Evolutionary conservation across 1,140 invertebrate species (phyloP), one percentile per base, ranked within the genome.

Genomic region (Lethocerus indicus): DNA sequence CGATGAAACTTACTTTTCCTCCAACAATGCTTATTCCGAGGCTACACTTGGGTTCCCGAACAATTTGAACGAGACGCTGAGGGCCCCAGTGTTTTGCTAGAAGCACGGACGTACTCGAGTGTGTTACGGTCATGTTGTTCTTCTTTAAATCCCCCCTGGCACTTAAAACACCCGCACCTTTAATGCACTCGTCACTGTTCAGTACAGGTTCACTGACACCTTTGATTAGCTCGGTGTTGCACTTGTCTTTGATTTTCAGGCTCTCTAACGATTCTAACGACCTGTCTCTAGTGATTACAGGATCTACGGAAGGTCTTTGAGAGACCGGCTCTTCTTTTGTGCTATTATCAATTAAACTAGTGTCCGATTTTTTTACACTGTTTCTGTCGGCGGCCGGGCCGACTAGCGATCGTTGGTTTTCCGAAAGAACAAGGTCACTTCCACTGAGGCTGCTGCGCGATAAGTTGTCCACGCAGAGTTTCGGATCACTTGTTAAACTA

Each of bases 21-120:
- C 93, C 90, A 41, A 98, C 92, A 59, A 98, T 97, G 66, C 88
- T 94, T 63, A 98, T 94, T 1, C 94, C 94, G 12, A 95, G 69
- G 60, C 81, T 73, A 67, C 76, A 75, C 18, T 76, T 75, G 0
- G 79, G 75, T 58, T 86, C 78, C 39, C 88, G 66, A 35, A 72
- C 67, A 25, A 95, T 68, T 52, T 75, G 69, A 4, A 94, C 84
- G 2, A 71, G 69, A 51, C 87, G 71, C 27, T 85, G 78, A 0
- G 84, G 76, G 1, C 90, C 89, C 91, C 91, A 96, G 50, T 89
- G 83, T 58, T 87, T 87, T 9, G 79, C 77, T 50, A 73, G 67
- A 16, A 71, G 63, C 20, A 71, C 65, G 45, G 65, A 58, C 9
- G 64, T 52, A 21, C 55, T 54, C 13, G 50, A 46, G 28, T 67